Percentiles rank a stretch among this genome's conserved stretches.
phyloP scores from a whole-genome alignment of 1,140 invertebrate species.

The Pararge aegeria region DNA sequence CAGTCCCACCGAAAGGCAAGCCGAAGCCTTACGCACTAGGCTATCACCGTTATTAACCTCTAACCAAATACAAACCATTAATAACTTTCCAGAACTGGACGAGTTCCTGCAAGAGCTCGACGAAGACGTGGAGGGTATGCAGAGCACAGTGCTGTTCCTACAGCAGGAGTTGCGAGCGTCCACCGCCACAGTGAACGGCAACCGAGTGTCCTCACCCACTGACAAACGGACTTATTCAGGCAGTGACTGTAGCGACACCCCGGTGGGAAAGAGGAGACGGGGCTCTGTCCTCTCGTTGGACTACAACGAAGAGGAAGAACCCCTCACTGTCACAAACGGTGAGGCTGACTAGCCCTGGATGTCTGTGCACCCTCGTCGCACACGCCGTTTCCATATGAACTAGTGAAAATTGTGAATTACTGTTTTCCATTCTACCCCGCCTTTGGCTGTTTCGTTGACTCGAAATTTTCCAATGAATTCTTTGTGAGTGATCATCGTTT shows the following conservation, averaged over 20 bases:
- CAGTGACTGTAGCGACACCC: slow-evolving; percentile 69
- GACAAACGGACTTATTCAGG: slow-evolving; percentile 78
- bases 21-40: no score
- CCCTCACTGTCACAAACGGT: slow-evolving; percentile 71
- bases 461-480: slow-evolving; percentile 37
- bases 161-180: slow-evolving; percentile 94
- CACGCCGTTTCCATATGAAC: slow-evolving; percentile 17
- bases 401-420: slow-evolving; percentile 23
- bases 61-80: background rate
- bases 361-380: slow-evolving; percentile 17
- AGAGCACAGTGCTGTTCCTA: slow-evolving; percentile 96
- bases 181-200: slow-evolving; percentile 58
- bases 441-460: slow-evolving; percentile 37
- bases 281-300: slow-evolving; percentile 85
- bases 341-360: slow-evolving; percentile 62
- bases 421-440: background rate
- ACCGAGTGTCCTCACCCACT: slow-evolving; percentile 34
- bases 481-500: slow-evolving; percentile 45
- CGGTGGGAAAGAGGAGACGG: slow-evolving; percentile 81
- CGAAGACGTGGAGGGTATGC: slow-evolving; percentile 99
- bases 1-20: no score
- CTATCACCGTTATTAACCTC: no score
- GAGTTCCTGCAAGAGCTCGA: slow-evolving; percentile 97
- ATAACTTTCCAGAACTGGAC: slow-evolving; percentile 87
- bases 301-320: slow-evolving; percentile 85